phyloP scores from a whole-genome alignment of 2,113 vertebrate species.

The Neodontobutis hainanensis region DNA sequence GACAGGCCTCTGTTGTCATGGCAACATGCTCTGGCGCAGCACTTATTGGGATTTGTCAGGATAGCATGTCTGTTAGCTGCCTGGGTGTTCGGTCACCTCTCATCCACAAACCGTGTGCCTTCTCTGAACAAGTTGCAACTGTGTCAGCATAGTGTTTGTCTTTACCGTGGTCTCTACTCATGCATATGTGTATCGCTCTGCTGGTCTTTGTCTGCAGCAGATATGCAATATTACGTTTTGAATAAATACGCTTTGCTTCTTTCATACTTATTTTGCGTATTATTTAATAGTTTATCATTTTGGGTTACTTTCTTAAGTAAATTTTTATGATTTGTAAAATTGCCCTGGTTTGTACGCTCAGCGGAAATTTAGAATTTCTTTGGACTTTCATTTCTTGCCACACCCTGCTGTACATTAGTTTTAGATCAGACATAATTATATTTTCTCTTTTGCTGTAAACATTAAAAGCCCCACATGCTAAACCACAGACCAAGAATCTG shows the following conservation, averaged over 20 bases:
- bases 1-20: slow-evolving; percentile 90
- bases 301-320: slow-evolving; percentile 15
- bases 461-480: slow-evolving; percentile 47
- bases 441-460: slow-evolving; percentile 30
- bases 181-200: slow-evolving; percentile 35
- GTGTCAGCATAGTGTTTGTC: slow-evolving; percentile 33
- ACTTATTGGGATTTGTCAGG: slow-evolving; percentile 85
- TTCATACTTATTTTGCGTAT: slow-evolving; percentile 22
- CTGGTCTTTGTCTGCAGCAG: slow-evolving; percentile 59
- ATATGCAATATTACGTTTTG: slow-evolving; percentile 17
- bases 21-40: slow-evolving; percentile 93
- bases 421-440: slow-evolving; percentile 38
- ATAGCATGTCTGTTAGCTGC: slow-evolving; percentile 65
- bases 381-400: slow-evolving; percentile 60
- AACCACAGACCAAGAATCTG: slow-evolving; percentile 56
- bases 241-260: slow-evolving; percentile 15
- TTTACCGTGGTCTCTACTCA: slow-evolving; percentile 48
- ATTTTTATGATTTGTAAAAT: slow-evolving; percentile 34
- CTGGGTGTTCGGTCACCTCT: slow-evolving; percentile 55
- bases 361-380: slow-evolving; percentile 61
- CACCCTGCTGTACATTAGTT: slow-evolving; percentile 61
- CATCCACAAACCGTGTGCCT: slow-evolving; percentile 46
- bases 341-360: slow-evolving; percentile 51
- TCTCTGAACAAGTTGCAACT: slow-evolving; percentile 47
- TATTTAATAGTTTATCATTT: slow-evolving; percentile 22